A percentile compares a stretch with the other conserved stretches of the same genome.
Evolutionary conservation across 2,113 vertebrate genomes (phyloP).

Genomic region (Diphyllodes magnificus): DNA sequence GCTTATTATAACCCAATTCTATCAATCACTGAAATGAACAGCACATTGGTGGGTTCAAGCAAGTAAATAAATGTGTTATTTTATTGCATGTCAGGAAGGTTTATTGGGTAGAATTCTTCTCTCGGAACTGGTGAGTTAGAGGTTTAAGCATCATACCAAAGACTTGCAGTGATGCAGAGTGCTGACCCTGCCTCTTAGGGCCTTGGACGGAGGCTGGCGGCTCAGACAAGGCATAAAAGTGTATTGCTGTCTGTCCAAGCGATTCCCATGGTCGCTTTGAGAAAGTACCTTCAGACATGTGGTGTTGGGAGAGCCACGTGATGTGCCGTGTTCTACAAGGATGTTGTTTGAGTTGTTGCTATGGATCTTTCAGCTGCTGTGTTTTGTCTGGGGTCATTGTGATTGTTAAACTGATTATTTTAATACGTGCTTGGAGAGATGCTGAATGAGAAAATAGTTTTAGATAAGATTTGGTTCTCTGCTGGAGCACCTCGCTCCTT

Average conservation of each 20-base stretch:
- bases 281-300: neutral
- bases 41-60: constrained; percentile 60
- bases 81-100: constrained; percentile 48
- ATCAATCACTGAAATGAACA: constrained; percentile 63
- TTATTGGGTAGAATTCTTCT: constrained; percentile 26
- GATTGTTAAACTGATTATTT: neutral
- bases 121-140: constrained; percentile 6
- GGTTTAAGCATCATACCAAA: neutral
- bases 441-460: neutral
- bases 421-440: neutral
- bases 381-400: neutral
- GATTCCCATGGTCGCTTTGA: neutral
- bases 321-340: neutral
- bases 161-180: neutral
- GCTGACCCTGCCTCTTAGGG: neutral
- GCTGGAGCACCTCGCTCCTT: neutral
- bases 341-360: neutral
- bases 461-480: neutral
- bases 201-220: neutral
- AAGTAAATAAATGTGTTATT: constrained; percentile 64
- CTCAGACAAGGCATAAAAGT: neutral
- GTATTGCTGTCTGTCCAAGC: neutral
- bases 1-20: constrained; percentile 68
- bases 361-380: neutral
- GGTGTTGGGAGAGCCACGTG: neutral